Evolutionary conservation across 1,140 invertebrate genomes (phyloP).

Genomic region (Aphelenchoides avenae): DNA sequence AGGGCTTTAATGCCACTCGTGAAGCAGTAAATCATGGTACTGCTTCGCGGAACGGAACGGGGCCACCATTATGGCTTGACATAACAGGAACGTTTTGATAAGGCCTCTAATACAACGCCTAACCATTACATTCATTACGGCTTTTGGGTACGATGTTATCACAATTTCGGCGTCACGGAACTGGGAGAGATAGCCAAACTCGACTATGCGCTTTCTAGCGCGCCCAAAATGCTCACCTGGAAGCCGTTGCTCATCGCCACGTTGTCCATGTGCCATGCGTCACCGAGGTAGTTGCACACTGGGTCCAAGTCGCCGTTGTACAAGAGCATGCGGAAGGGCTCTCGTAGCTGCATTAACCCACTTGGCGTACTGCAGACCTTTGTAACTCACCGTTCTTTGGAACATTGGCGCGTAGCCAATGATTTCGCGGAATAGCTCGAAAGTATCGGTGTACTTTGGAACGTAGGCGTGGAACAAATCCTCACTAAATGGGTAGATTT

Average conservation of each 20-base stretch:
- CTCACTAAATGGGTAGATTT: too few relatives aligned
- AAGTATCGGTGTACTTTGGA: conserved; percentile 24
- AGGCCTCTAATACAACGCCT: too few relatives aligned
- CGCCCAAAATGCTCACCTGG: too few relatives aligned
- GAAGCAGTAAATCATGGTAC: too few relatives aligned
- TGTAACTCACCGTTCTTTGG: conserved; percentile 3
- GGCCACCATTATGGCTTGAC: conserved; percentile 13
- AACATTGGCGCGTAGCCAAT: conserved; percentile 11
- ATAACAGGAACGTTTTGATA: too few relatives aligned
- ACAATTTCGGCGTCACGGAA: too few relatives aligned
- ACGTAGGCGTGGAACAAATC: conserved; percentile 12
- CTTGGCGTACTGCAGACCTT: too few relatives aligned
- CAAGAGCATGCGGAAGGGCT: conserved; percentile 25
- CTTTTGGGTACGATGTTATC: too few relatives aligned
- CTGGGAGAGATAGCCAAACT: too few relatives aligned
- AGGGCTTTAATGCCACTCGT: too few relatives aligned
- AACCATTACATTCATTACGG: too few relatives aligned
- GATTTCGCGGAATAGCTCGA: conserved; percentile 12
- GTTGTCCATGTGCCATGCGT: conserved; percentile 28
- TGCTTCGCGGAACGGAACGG: conserved; percentile 4
- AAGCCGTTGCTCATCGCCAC: conserved; percentile 1
- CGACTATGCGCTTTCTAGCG: too few relatives aligned
- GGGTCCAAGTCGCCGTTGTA: conserved; percentile 24
- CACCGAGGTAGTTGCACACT: conserved; percentile 26
- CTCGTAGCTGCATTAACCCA: conserved; percentile 15